phyloP scores from a whole-genome alignment of 2,888 invertebrate species.

The Agrotis segetum region DNA sequence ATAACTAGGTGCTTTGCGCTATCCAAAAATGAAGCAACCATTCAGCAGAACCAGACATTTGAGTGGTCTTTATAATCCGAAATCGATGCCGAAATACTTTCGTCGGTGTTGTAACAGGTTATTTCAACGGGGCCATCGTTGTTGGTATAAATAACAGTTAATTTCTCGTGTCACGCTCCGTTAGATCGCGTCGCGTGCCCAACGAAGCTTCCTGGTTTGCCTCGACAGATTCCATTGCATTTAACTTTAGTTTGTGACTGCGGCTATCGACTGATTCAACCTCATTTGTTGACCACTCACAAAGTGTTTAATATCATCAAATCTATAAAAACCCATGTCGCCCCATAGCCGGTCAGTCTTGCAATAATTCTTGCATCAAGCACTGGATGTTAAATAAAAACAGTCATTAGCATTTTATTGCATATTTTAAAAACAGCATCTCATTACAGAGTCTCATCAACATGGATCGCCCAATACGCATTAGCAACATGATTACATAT shows the following conservation, averaged over 20 bases:
- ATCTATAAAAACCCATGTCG: constrained; percentile 16
- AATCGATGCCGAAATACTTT: constrained; percentile 80
- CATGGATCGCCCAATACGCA: constrained; percentile 51
- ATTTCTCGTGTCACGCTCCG: constrained; percentile 89
- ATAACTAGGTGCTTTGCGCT: constrained; percentile 37
- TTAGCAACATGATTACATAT: constrained; percentile 53
- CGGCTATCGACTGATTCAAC: constrained; percentile 51
- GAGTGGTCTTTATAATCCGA: constrained; percentile 62
- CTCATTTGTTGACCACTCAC: constrained; percentile 11
- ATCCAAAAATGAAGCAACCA: constrained; percentile 53
- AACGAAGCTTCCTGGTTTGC: constrained; percentile 83
- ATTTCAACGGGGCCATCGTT: constrained; percentile 78
- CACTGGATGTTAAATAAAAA: constrained; percentile 36
- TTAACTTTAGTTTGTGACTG: constrained; percentile 63
- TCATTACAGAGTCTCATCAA: constrained; percentile 48
- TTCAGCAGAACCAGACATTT: constrained; percentile 61
- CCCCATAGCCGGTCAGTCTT: constrained; percentile 8
- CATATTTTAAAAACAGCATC: constrained; percentile 53
- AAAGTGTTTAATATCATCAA: constrained; percentile 3
- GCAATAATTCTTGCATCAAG: constrained; percentile 29
- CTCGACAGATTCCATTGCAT: constrained; percentile 75
- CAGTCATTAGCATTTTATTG: constrained; percentile 49
- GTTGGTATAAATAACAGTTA: constrained; percentile 88
- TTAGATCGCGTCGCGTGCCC: constrained; percentile 86
- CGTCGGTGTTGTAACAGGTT: constrained; percentile 83